phyloP scores from a whole-genome alignment of 2,888 invertebrate species.

The Hecatera dysodea region DNA sequence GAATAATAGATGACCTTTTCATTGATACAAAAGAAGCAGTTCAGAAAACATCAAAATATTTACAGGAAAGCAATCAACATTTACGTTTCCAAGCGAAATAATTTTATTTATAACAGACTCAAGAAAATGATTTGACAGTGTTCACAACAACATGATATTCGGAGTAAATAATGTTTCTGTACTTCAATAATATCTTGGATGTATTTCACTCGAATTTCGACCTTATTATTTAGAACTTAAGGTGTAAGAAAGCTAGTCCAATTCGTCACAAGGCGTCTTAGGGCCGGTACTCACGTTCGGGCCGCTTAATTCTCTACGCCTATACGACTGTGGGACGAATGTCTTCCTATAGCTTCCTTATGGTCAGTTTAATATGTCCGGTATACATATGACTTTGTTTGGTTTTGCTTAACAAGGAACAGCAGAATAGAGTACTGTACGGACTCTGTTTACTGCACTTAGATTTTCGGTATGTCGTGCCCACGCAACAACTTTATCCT shows the following conservation, averaged over 20 bases:
- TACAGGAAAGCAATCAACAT: neutral
- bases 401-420: neutral
- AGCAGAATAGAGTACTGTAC: too few relatives aligned
- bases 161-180: slow-evolving; percentile 16
- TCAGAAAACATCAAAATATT: neutral
- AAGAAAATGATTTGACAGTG: slow-evolving; percentile 7
- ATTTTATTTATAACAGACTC: slow-evolving; percentile 15
- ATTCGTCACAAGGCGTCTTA: slow-evolving; percentile 25
- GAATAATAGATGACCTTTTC: too few relatives aligned
- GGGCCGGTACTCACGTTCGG: slow-evolving; percentile 17
- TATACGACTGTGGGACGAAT: slow-evolving; percentile 7
- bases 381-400: slow-evolving; percentile 15
- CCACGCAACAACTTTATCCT: too few relatives aligned
- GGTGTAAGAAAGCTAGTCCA: neutral
- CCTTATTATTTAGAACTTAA: slow-evolving; percentile 3
- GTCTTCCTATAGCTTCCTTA: slow-evolving; percentile 41
- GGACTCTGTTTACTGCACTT: too few relatives aligned
- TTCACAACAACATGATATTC: slow-evolving; percentile 25
- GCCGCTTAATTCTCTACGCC: slow-evolving; percentile 36
- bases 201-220: slow-evolving; percentile 2
- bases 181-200: neutral
- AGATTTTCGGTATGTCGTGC: neutral
- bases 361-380: slow-evolving; percentile 28
- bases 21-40: neutral
- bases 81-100: neutral